Base-by-base conservation (phyloP, 1,140 invertebrate genomes). In the Heliothis virescens region DNA sequence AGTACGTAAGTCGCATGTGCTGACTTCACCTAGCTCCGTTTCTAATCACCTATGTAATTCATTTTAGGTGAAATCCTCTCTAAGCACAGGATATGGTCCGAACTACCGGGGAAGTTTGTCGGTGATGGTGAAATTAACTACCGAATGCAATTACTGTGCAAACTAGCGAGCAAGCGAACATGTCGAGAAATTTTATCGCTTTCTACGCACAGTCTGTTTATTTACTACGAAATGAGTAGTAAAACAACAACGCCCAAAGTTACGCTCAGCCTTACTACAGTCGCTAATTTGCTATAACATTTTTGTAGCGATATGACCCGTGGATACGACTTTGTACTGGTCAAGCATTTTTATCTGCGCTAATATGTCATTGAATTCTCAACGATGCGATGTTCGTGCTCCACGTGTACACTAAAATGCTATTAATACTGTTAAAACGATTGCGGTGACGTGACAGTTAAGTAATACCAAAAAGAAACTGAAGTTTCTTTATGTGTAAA, bases 161-260 rank as follows among this genome's bases (percentile, higher is more conserved):
- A 80, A 79, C 53, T 76, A 53, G 60, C 73, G 73, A 62, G 79
- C 79, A 47, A 55, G 79, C 83, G 75, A 76, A 80, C 80, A 76
- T 55, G 80, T 60, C 75, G 83, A 79, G 80, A 86, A 85, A 83
- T 78, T 83, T 85, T 88, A 85, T 88, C 82, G 83, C 85, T 88
- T 88, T 86, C 85, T 86, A 87, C 82, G 63, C 79, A 47, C 47
- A 50, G 75, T 55, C 65, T 85, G 82, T 84, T 81, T 84, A 83
- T 79, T 82, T 82, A 82, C 75, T 81, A 83, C 79, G 50, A 48
- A 75, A 63, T 62, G 48, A 52, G 57, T 82, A 67, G 75, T 82
- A 80, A 74, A 84, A 74, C 65, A 78, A 76, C 77, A 59, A 79
- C 71, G 76, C 76, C 55, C 48, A 65, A 79, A 79, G 48, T 63